phyloP scores from a whole-genome alignment of 2,888 invertebrate species.

The Hydrotaea cyrtoneurina region DNA sequence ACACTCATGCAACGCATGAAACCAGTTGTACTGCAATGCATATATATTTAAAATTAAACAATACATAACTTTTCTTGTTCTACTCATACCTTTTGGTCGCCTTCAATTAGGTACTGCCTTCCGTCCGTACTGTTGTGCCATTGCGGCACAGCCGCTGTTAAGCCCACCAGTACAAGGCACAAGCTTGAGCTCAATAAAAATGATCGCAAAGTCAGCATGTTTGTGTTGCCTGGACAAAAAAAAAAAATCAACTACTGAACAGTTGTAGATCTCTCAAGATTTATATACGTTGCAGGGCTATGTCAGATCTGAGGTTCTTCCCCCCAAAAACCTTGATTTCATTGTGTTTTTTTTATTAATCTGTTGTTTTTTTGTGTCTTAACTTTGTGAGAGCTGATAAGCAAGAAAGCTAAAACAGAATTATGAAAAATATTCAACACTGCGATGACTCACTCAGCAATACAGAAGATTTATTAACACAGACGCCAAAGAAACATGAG shows the following conservation, averaged over 20 bases:
- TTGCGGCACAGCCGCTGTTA: not conserved
- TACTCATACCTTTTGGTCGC: slow-evolving; percentile 30
- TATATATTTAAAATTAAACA: no score
- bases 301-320: not conserved
- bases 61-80: no score
- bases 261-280: not conserved
- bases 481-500: no score
- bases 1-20: slow-evolving; percentile 39
- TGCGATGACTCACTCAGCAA: no score
- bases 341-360: no score
- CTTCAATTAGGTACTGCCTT: slow-evolving; percentile 45
- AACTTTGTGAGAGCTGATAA: no score
- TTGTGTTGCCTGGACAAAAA: not conserved
- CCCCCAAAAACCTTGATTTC: not conserved
- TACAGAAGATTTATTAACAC: no score
- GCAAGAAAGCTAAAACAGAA: no score
- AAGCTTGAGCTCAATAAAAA: not conserved
- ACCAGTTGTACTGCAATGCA: slow-evolving; percentile 49
- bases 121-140: slow-evolving; percentile 16
- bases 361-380: not conserved
- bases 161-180: not conserved
- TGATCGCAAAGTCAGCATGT: not conserved
- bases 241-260: not conserved
- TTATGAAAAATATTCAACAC: no score
- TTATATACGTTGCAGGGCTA: not conserved